These are phyloP conservation scores for Pyralis farinalis DNA, from an alignment of 2,888 invertebrate genomes.

Conservation along the genomic window DNA sequence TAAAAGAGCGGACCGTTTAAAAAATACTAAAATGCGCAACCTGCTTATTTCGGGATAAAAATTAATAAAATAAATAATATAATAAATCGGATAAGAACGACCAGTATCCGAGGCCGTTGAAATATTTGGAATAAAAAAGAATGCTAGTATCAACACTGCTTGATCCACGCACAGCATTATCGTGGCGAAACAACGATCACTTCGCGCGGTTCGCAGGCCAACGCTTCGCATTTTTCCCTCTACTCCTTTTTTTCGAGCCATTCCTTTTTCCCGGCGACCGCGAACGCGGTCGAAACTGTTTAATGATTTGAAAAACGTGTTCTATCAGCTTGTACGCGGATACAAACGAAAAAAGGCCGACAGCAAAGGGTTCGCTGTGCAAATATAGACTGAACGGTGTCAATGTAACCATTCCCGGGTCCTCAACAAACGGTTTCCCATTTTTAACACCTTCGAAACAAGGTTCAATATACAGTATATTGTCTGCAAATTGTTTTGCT, in stretches of 20 bases:
- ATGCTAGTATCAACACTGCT: constrained; percentile 28
- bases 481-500: constrained; percentile 31
- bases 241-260: constrained; percentile 47
- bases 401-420: constrained; percentile 26
- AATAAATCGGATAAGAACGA: too few species aligned
- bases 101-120: too few species aligned
- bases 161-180: constrained; percentile 40
- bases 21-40: too few species aligned
- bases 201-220: constrained; percentile 43
- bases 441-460: constrained; percentile 26
- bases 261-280: constrained; percentile 58
- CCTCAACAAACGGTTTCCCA: constrained; percentile 29
- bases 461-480: constrained; percentile 22
- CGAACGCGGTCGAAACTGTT: constrained; percentile 75
- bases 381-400: constrained; percentile 69
- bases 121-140: too few species aligned
- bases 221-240: constrained; percentile 47
- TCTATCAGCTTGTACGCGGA: constrained; percentile 79
- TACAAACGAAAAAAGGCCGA: constrained; percentile 77
- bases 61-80: too few species aligned
- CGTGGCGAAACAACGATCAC: constrained; percentile 59
- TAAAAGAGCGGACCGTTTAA: too few species aligned
- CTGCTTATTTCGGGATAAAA: too few species aligned
- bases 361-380: constrained; percentile 75
- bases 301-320: constrained; percentile 82